Conservation (phyloP, 2,797 vertebrate species). For the Dermochelys coriacea region DNA sequence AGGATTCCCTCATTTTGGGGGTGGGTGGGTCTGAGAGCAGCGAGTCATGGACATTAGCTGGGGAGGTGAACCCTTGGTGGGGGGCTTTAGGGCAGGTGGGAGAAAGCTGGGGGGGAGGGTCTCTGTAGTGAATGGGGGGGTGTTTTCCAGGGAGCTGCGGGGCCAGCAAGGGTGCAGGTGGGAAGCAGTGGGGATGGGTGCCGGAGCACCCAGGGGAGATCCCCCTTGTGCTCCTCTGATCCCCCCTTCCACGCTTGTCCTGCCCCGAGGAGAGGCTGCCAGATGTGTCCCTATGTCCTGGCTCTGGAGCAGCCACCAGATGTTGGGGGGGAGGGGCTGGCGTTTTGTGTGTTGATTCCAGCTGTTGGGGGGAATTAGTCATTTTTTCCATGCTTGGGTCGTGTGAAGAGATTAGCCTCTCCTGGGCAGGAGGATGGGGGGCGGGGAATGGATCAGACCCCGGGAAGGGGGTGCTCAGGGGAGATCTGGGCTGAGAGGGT, state of each 20-base stretch:
- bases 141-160: no score
- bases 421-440: background rate
- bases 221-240: background rate
- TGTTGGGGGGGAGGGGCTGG: background rate
- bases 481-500: background rate
- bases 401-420: background rate
- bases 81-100: background rate
- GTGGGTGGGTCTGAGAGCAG: background rate
- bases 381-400: background rate
- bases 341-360: background rate
- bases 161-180: background rate
- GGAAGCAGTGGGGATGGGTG: background rate
- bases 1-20: background rate
- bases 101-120: background rate
- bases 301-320: background rate
- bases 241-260: background rate
- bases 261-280: background rate
- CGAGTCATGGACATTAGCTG: background rate
- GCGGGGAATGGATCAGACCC: background rate
- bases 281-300: background rate
- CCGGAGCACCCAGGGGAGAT: no score
- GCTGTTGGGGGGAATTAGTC: background rate
- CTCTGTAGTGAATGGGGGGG: background rate
- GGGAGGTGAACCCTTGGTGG: no score
- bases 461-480: background rate